phyloP scores from a whole-genome alignment of 2,797 vertebrate genomes.

The Synaphobranchus kaupii region DNA sequence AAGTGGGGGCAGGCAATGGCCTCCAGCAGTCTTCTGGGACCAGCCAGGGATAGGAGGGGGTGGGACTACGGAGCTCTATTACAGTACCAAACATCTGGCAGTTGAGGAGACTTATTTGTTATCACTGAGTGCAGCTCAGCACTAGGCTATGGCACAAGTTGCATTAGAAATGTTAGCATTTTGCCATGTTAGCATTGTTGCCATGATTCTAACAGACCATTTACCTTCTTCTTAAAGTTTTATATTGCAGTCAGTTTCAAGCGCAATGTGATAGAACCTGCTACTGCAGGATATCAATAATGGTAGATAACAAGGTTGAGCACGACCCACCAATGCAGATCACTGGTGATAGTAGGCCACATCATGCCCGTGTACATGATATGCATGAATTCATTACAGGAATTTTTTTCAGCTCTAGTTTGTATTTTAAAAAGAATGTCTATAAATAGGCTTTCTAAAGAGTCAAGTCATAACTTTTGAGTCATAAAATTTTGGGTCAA shows the following conservation, averaged over 20 bases:
- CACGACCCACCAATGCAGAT: not conserved
- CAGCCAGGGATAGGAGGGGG: too few relatives aligned
- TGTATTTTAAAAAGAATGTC: not conserved
- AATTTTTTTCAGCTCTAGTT: not conserved
- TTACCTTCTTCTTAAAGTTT: not conserved
- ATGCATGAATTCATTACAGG: not conserved
- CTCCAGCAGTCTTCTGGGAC: too few relatives aligned
- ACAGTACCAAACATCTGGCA: not conserved
- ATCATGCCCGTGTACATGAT: not conserved
- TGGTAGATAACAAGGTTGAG: not conserved
- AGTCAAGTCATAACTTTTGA: not conserved
- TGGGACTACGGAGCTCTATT: too few relatives aligned
- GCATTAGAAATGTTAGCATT: not conserved
- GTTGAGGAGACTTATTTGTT: not conserved
- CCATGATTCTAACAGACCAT: not conserved
- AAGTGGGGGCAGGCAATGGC: too few relatives aligned
- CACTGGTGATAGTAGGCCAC: not conserved
- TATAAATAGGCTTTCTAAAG: not conserved
- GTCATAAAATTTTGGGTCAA: not conserved
- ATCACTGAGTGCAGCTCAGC: not conserved
- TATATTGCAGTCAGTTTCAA: not conserved
- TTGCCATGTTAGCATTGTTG: not conserved
- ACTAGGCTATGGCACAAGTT: not conserved
- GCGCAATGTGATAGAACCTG: not conserved
- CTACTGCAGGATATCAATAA: not conserved